Evolutionary conservation across 2,888 invertebrate genomes (phyloP).

Genomic region (Eustalomyia histrio): DNA sequence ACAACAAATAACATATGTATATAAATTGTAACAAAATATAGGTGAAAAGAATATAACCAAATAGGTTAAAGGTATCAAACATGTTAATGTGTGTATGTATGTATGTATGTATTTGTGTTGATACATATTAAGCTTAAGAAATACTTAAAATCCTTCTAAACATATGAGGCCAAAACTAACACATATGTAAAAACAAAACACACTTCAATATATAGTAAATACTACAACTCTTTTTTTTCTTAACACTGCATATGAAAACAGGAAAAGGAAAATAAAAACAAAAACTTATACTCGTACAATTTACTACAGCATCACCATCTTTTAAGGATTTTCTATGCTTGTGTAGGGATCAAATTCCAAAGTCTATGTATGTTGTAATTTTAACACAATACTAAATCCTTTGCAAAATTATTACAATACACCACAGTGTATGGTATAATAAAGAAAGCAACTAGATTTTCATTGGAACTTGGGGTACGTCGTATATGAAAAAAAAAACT

Average conservation of each 20-base stretch:
- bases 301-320: conserved; percentile 31
- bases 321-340: conserved; percentile 61
- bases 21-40: not conserved
- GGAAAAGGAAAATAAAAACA: not conserved
- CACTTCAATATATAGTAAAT: too few relatives aligned
- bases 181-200: not conserved
- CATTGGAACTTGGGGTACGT: too few relatives aligned
- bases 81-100: not conserved
- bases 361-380: conserved; percentile 31
- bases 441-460: not conserved
- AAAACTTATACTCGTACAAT: conserved; percentile 2
- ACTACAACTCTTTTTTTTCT: not conserved
- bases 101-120: conserved; percentile 15
- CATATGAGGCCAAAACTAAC: conserved; percentile 38
- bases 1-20: not conserved
- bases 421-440: not conserved
- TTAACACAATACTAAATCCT: conserved; percentile 56
- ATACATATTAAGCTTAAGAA: conserved; percentile 34
- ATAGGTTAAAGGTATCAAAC: too few relatives aligned
- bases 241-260: not conserved
- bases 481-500: too few relatives aligned
- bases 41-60: not conserved
- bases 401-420: conserved; percentile 61
- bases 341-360: conserved; percentile 49
- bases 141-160: conserved; percentile 38